Evolutionary conservation across 2,888 invertebrate genomes (phyloP), one percentile per base, ranked within the genome.

Genomic region (Phasia obesa): DNA sequence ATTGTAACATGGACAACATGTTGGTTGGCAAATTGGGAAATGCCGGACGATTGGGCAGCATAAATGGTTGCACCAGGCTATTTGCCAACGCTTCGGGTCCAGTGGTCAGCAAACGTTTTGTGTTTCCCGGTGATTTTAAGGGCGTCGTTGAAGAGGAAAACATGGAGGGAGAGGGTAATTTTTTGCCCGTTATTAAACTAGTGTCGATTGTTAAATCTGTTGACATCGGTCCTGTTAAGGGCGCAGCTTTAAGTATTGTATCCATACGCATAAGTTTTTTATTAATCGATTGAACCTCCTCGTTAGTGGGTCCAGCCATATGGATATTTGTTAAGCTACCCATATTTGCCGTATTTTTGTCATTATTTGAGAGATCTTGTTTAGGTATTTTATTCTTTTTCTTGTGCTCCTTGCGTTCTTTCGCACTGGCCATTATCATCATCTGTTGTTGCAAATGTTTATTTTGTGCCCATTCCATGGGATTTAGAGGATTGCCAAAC

Each of bases 231-330:
- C 65, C 42, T 15, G 27, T 86, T 86, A 89, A 88, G 89, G 86
- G 86, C 13, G 87, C 84, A 9, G 87, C 79, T 35, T 87, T 86
- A n/a, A 88, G 71, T 44, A 88, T 85, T 5, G 87, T 88, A 51
- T 88, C 87, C 86, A 87, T 87, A 91, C 91, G 93, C 93, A 90
- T 92, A 90, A 91, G 92, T 87, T 86, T 91, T 87, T 88, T 92
- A 91, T 86, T 92, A 38, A 88, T 87, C 4, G 86, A 86, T 62
- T 85, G 86, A 0, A 88, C 86, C 82, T 88, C 87, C 65, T 88
- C 88, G 25, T 84, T 87, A 4, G 87, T 86, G 11, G 87, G 87
- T 17, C 27, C 57, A 23, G 6, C 38, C 25, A 75, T 17, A 0
- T 51, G 70, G 3, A 71, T 17, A 44, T 47, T 65, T 23, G 78